Percentiles rank a stretch among this genome's conserved stretches.
These are phyloP conservation scores for Turritopsis rubra DNA, from an alignment of 30 jellyfish, hydroid and myxozoan species.

Conservation along the genomic window DNA sequence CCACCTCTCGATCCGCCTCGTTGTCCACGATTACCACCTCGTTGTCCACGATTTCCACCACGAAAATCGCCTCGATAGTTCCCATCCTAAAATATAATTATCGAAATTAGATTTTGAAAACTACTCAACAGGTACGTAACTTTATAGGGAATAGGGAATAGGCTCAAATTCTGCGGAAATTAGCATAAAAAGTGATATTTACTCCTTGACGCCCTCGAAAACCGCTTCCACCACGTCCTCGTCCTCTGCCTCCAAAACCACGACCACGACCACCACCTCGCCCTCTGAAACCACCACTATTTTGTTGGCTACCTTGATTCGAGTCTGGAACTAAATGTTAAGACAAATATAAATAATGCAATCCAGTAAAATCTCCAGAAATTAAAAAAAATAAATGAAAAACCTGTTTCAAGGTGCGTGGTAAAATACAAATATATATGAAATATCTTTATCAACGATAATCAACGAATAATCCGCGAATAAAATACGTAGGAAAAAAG, in stretches of 20 bases:
- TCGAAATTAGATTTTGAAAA: not conserved
- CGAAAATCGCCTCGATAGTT: constrained; percentile 21
- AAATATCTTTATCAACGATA: too few species aligned
- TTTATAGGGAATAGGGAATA: not conserved
- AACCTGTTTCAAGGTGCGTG: not conserved
- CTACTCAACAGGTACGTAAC: not conserved
- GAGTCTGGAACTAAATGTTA: constrained; percentile 21
- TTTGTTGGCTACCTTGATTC: constrained; percentile 18
- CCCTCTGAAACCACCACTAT: constrained; percentile 30
- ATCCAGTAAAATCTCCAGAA: too few species aligned
- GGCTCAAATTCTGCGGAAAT: too few species aligned
- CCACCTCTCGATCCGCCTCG: constrained; percentile 93
- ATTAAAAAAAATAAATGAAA: constrained; percentile 11
- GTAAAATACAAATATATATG: too few species aligned
- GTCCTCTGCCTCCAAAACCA: constrained; percentile 68
- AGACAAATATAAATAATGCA: too few species aligned
- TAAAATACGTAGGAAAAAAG: too few species aligned
- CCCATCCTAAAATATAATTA: constrained; percentile 34
- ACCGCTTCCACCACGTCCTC: constrained; percentile 45
- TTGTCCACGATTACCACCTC: constrained; percentile 62
- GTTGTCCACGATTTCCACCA: constrained; percentile 44
- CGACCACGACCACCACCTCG: constrained; percentile 77
- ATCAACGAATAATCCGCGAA: too few species aligned
- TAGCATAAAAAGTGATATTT: not conserved
- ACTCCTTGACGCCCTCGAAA: constrained; percentile 43